These are phyloP conservation scores for Spheniscus mendiculus DNA, from an alignment of 2,113 vertebrate species.

Conservation along the genomic window DNA sequence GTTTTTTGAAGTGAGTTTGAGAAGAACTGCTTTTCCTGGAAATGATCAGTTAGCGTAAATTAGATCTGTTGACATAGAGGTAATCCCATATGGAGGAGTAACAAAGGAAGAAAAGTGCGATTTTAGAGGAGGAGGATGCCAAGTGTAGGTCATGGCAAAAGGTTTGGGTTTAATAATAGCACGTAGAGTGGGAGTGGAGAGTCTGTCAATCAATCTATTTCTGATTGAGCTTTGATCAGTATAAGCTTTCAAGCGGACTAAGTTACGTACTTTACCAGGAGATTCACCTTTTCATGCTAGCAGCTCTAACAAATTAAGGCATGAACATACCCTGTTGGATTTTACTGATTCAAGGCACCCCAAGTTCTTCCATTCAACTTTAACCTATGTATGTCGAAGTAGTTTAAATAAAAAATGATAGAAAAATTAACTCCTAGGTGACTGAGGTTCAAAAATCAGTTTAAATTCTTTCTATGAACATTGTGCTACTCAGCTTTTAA, in stretches of 20 bases:
- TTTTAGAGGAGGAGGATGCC: neutral
- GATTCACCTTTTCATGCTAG: neutral
- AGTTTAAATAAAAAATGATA: neutral
- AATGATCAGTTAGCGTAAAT: neutral
- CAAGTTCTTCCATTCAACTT: neutral
- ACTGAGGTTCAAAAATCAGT: neutral
- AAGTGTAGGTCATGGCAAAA: neutral
- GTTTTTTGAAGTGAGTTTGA: neutral
- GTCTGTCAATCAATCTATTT: neutral
- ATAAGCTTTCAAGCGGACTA: neutral
- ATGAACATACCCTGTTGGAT: neutral
- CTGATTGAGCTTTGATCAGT: neutral
- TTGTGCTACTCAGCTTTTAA: neutral
- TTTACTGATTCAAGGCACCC: neutral
- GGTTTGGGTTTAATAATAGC: neutral
- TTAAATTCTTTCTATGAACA: neutral
- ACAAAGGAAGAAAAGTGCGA: neutral
- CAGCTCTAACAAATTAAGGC: neutral
- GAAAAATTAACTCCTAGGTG: neutral
- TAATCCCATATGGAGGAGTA: neutral
- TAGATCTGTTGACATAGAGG: neutral
- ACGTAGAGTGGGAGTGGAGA: no score
- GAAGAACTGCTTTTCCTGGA: neutral
- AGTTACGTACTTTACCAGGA: neutral
- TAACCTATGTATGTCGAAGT: neutral